phyloP scores from a whole-genome alignment of 1,140 invertebrate genomes.

The Ceratosolen solmsi region DNA sequence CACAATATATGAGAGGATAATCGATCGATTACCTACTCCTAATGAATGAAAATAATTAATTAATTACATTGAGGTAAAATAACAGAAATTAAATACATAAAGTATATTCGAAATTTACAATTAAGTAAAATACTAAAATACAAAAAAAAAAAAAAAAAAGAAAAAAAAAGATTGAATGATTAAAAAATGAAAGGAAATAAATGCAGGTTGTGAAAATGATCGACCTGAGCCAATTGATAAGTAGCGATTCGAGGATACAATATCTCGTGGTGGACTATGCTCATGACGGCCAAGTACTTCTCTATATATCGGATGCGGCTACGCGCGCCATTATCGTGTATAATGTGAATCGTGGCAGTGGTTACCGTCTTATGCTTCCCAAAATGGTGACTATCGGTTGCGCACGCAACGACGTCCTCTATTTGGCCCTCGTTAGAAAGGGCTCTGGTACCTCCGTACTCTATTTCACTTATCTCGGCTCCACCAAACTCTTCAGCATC shows the following conservation, averaged over 20 bases:
- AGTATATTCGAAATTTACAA: no score
- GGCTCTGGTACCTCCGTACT: slow-evolving; percentile 72
- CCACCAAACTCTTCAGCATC: slow-evolving; percentile 74
- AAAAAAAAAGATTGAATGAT: no score
- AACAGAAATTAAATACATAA: no score
- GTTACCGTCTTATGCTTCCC: slow-evolving; percentile 76
- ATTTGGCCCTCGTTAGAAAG: slow-evolving; percentile 73
- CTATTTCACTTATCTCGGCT: slow-evolving; percentile 76
- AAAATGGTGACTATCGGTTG: slow-evolving; percentile 66
- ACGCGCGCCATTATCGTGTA: slow-evolving; percentile 78
- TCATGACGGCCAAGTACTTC: slow-evolving; percentile 71
- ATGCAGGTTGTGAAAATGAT: slow-evolving; percentile 73
- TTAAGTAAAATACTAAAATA: no score
- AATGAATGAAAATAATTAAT: no score
- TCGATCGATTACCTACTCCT: no score
- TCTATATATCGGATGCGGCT: slow-evolving; percentile 79
- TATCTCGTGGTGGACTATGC: slow-evolving; percentile 76
- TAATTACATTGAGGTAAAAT: no score
- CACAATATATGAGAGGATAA: no score
- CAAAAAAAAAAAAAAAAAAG: no score
- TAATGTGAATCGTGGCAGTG: slow-evolving; percentile 72
- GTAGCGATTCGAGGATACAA: slow-evolving; percentile 73
- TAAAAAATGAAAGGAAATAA: not conserved
- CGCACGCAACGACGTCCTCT: slow-evolving; percentile 75
- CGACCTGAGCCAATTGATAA: slow-evolving; percentile 74